Conservation (phyloP, 2,797 vertebrate species). For the Hydrolagus colliei region DNA sequence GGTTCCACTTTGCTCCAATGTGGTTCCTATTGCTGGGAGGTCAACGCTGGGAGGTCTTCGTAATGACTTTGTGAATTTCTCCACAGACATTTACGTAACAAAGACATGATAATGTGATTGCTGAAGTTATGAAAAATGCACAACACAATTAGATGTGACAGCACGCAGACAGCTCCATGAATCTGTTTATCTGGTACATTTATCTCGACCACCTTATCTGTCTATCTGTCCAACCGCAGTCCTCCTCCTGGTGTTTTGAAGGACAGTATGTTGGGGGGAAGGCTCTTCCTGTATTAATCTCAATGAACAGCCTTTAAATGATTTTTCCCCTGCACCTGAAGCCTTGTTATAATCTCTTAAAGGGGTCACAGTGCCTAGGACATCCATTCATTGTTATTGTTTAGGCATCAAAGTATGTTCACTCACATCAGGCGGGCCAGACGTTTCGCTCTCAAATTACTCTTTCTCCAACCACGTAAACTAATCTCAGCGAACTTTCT, state of each 20-base stretch:
- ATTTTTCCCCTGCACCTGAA: conserved; percentile 19
- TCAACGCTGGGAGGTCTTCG: background rate
- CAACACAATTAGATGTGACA: conserved; percentile 27
- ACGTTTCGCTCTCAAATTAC: conserved; percentile 23
- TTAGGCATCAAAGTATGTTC: conserved; percentile 19
- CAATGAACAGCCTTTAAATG: conserved; percentile 19
- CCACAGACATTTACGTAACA: background rate
- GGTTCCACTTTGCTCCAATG: background rate
- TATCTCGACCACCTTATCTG: conserved; percentile 8
- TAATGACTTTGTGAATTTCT: conserved; percentile 18
- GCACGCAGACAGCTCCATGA: conserved; percentile 17
- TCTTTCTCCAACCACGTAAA: conserved; percentile 11
- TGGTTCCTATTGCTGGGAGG: background rate
- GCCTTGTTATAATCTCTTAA: background rate
- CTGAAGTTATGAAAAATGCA: conserved; percentile 28
- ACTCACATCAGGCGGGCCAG: conserved; percentile 4
- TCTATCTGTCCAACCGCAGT: conserved; percentile 15
- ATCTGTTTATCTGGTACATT: conserved; percentile 17
- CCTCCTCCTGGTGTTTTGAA: conserved; percentile 23
- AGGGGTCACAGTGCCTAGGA: background rate
- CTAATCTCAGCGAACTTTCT: conserved; percentile 27
- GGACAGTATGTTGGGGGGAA: conserved; percentile 8
- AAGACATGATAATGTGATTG: conserved; percentile 25
- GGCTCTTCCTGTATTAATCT: conserved; percentile 4
- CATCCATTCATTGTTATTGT: conserved; percentile 12